Evolutionary conservation across 2,888 invertebrate genomes (phyloP).

Genomic region (Meiosimyza decipiens): DNA sequence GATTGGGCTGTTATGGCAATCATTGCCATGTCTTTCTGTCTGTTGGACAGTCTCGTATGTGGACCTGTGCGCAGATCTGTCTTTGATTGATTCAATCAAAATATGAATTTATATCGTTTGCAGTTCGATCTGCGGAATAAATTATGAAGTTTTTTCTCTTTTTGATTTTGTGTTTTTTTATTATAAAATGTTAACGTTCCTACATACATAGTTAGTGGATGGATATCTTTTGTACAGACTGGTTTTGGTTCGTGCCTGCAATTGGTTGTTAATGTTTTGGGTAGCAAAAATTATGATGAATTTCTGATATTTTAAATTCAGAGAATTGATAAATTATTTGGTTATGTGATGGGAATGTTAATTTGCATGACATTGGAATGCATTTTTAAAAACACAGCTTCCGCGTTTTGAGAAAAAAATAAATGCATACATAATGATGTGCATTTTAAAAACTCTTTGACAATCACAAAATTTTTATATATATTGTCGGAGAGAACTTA

Average conservation of each 20-base stretch:
- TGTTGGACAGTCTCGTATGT: background rate
- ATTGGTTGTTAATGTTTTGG: conserved; percentile 25
- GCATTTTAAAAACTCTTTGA: no score
- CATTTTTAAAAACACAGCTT: no score
- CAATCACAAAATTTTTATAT: no score
- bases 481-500: no score
- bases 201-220: background rate
- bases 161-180: background rate
- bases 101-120: conserved; percentile 50
- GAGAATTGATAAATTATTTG: conserved; percentile 31
- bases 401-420: no score
- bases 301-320: conserved; percentile 1
- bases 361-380: background rate
- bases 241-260: background rate
- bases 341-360: conserved; percentile 21
- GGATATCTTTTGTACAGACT: background rate
- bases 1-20: conserved; percentile 3
- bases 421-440: no score
- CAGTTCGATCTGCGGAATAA: conserved; percentile 43
- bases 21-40: background rate
- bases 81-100: conserved; percentile 65
- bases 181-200: no score
- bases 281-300: background rate
- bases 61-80: conserved; percentile 15
- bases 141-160: conserved; percentile 28